Evolutionary conservation across 2,113 vertebrate species (phyloP).

Genomic region (Glaucomys volans): DNA sequence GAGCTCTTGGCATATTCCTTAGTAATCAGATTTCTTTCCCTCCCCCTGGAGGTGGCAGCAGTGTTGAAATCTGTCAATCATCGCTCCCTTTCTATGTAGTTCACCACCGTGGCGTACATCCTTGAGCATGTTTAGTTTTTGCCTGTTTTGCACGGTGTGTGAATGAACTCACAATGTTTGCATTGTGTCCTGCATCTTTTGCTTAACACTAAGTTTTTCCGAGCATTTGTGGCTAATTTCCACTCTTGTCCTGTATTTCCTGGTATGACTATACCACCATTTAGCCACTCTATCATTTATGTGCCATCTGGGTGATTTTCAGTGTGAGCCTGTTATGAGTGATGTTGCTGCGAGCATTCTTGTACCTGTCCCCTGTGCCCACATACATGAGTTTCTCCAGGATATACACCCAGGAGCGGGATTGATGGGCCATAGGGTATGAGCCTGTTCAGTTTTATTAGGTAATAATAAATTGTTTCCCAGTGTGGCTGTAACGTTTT

Average conservation of each 20-base stretch:
- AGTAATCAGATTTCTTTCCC: neutral
- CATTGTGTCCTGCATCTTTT: neutral
- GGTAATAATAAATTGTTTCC: constrained; percentile 58
- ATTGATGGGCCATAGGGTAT: constrained; percentile 2
- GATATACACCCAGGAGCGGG: neutral
- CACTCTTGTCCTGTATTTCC: neutral
- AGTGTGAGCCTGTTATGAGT: neutral
- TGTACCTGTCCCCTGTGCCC: neutral
- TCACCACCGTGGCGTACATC: neutral
- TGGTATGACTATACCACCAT: neutral
- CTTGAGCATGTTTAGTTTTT: neutral
- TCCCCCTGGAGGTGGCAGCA: neutral
- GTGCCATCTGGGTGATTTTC: constrained; percentile 15
- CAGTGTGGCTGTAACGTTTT: constrained; percentile 51
- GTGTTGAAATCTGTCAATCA: neutral
- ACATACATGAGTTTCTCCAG: neutral
- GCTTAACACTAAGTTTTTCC: neutral
- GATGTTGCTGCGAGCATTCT: neutral
- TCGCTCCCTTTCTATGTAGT: neutral
- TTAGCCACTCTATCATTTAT: neutral
- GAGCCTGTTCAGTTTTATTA: constrained; percentile 63
- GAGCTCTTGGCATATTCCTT: neutral
- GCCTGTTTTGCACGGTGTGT: neutral
- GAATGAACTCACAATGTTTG: neutral
- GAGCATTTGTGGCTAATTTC: neutral